Conservation (phyloP, 23 tunicate species). For the Oikopleura vanhoeffeni region DNA sequence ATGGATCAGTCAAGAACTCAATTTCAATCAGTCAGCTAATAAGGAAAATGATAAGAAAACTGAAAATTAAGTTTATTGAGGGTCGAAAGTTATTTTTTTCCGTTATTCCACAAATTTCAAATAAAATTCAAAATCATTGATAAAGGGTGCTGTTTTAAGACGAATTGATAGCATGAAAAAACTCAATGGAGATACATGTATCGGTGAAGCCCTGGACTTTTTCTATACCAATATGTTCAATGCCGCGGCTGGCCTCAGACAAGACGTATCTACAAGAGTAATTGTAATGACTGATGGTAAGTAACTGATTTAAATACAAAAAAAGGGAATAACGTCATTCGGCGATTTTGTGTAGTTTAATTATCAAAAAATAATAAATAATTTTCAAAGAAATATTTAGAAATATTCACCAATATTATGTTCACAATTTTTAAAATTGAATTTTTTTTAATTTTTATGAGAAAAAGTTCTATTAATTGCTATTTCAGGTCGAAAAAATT, state of each 20-base stretch:
- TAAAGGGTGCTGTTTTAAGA: background rate
- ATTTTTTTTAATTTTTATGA: too few relatives aligned
- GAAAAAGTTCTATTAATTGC: too few relatives aligned
- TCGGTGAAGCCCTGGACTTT: background rate
- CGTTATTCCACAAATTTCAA: background rate
- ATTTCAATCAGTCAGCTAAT: background rate
- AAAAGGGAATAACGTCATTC: too few relatives aligned
- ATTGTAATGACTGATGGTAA: constrained; percentile 14
- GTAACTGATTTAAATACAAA: too few relatives aligned
- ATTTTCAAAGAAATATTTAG: too few relatives aligned
- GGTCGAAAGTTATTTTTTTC: background rate
- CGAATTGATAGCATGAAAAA: background rate
- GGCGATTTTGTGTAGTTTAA: too few relatives aligned
- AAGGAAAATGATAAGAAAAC: too few relatives aligned
- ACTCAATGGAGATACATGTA: constrained; percentile 5
- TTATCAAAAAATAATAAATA: too few relatives aligned
- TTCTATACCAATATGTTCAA: background rate
- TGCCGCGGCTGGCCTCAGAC: background rate
- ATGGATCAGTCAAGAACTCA: background rate
- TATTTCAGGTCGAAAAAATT: too few relatives aligned
- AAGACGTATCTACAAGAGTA: background rate
- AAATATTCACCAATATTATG: too few relatives aligned
- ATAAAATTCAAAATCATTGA: background rate
- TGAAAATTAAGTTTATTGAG: too few relatives aligned
- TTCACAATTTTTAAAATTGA: too few relatives aligned